Evolutionary conservation across 2,888 invertebrate genomes (phyloP), one percentile per base, ranked within the genome.

Genomic region (Melangyna quadrimaculata): DNA sequence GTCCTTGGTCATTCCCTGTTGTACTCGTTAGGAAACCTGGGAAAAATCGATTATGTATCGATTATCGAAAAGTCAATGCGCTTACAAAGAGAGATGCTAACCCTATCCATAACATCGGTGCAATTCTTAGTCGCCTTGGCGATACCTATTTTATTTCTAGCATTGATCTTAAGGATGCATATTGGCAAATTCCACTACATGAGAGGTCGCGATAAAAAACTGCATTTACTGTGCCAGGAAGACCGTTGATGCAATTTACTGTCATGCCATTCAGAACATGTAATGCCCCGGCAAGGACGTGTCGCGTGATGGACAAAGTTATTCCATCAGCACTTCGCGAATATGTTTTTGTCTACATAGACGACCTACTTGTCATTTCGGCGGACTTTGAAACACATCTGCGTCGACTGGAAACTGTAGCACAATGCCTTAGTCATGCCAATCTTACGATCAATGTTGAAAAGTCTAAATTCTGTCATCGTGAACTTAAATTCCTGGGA

Each of bases 1-100:
- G 9, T 3, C 43, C 43, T 0, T 43, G 43, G 43, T 43, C 43
- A 43, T 43, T 19, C 80, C n/a, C 59, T 88, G 0, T 88, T 89
- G 17, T 43, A 2, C 19, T 43, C 0, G 43, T 43, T 9, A 43
- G 19, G 3, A 43, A 43, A 19, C 43, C 43, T 0, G 43, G 43
- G 2, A 43, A 19, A 43, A 43, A 17, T 5, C 43, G 43, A 9
- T 43, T 43, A 9, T 89, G 89, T 51, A 78, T 90, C 0, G 89
- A 90, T 51, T 89, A 87, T 22, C 43, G 90, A 2, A 87, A 88
- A 40, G 82, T 90, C 0, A 90, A 90, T 53, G 22, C 37, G 0
- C 88, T 89, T 0, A 88, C 89, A 0, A 84, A 86, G 32, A 86
- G 87, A 78, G 88, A 17, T 53, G 59, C 9, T 4, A 59, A 73